Evolutionary conservation across 2,888 invertebrate genomes (phyloP), one percentile per base, ranked within the genome.

Genomic region (Eustalomyia histrio): DNA sequence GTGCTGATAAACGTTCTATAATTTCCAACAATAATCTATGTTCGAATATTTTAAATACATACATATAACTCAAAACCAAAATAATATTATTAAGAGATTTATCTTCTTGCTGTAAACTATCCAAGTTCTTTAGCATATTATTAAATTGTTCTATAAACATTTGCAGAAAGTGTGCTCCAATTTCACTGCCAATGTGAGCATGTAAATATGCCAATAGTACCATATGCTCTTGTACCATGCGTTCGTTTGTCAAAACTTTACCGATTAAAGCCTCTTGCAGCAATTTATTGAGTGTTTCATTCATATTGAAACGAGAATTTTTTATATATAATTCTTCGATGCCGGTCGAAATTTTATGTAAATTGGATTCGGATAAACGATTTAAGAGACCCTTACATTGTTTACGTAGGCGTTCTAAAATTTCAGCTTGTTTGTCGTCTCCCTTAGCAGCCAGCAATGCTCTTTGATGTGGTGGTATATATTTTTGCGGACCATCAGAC

Each of bases 131-230:
- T 69, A 93, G 91, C 87, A 93, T 90, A 10, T 91, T 89, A 78
- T 95, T 93, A 84, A 97, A 95, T 86, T 92, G 92, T 84, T 93
- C 92, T 0, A 94, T 92, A 61, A 96, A 88, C 71, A 92, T 93
- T 90, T 98, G 95, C 9, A 98, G 91, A 88, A 98, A 96, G 90
- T 95, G 94, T 0, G 97, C 96, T 9, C 97, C 97, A 65, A 99
- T 94, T 93, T 99, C 98, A 3, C 94, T 94, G 14, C 97, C 98
- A 50, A 99, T 93, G 89, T 97, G 97, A 0, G 96, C 96, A 89
- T 98, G 97, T 35, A 98, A 90, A 82, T 97, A 93, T 0, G 96
- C 93, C 14, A 99, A 91, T 0, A 99, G 89, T 85, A 97, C 94
- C 33, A 95, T 94, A 87, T 97, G 95, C 86, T 99, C 98, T 17